Evolutionary conservation across 2,797 vertebrate species (phyloP), one percentile per base, ranked within the genome.

Genomic region (Pagetopsis macropterus): DNA sequence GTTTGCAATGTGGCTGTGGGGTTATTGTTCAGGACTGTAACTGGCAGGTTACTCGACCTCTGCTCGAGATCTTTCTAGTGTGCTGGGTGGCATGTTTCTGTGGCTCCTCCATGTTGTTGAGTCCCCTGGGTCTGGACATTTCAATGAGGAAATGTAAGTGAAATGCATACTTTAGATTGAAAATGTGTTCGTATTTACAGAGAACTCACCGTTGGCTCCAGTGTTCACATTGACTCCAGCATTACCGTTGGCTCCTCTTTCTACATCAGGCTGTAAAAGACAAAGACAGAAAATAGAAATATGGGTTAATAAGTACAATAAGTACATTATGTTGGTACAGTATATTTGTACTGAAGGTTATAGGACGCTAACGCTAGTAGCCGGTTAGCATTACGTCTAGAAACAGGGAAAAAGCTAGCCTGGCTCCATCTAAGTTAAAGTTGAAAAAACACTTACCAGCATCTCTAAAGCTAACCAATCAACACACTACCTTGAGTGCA

Each of bases 71-170:
- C 79, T 82, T 0, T 84, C 48, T 0, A 93, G 82, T 1, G 89
- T 84, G 75, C 0, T 71, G 5, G 61, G 2, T 10, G 91, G 92
- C 88, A 91, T 87, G 87, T 17, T 5, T 2, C 1, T 80, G 68
- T 93, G 90, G 72, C 61, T 5, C 69, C 76, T 90, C 87, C 90
- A 82, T 31, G 15, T 81, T 14, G 23, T 0, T 0, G 73, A 48
- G 31, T 3, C 1, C 4, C 2, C 61, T 7, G 14, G 0, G n/a
- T 77, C 87, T 90, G 78, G 3, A 75, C 68, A 51, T 50, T 1
- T 2, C 48, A 3, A 76, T 4, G 2, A 72, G 7, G 60, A 72
- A 62, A 65, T 33, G 12, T 73, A 1, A 80, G 52, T 16, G 14
- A 79, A 65, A 43, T 0, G 7, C 5, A 21, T 37, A 63, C 0